Conservation (phyloP, 2,113 vertebrate genomes). For the Syrrhaptes paradoxus region DNA sequence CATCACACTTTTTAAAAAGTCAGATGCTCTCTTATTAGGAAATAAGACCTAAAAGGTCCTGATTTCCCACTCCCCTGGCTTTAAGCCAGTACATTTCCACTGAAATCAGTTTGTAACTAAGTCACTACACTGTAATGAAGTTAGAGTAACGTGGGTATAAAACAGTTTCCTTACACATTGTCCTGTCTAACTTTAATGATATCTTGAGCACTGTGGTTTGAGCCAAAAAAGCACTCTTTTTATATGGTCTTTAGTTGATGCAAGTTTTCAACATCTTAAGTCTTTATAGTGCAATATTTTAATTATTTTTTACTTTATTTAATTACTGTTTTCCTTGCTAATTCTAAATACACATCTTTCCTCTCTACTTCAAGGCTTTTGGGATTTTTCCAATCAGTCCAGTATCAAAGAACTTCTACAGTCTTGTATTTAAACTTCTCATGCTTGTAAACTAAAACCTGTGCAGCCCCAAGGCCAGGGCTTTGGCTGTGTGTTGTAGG, state of each 20-base stretch:
- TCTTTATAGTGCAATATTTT: constrained; percentile 21
- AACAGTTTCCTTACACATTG: background rate
- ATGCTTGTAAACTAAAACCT: constrained; percentile 35
- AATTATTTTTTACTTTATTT: constrained; percentile 37
- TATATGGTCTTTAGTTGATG: background rate
- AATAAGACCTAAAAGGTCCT: background rate
- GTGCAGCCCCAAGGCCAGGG: background rate
- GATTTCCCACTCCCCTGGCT: background rate
- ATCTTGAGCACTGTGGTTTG: background rate
- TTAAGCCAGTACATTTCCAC: background rate
- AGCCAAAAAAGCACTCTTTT: background rate
- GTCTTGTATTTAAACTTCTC: background rate
- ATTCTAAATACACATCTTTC: constrained; percentile 31
- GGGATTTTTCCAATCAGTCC: constrained; percentile 19
- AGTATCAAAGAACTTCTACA: constrained; percentile 32
- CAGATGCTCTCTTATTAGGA: background rate
- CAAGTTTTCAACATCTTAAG: constrained; percentile 2
- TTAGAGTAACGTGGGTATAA: background rate
- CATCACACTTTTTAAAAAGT: background rate
- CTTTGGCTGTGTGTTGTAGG: background rate
- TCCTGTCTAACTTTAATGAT: background rate
- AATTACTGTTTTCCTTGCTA: constrained; percentile 43
- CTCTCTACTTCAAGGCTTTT: constrained; percentile 5
- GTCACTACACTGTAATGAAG: background rate
- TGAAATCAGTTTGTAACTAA: background rate